Conservation (phyloP, 2,888 invertebrate species). For the Leptopilina syphax region DNA sequence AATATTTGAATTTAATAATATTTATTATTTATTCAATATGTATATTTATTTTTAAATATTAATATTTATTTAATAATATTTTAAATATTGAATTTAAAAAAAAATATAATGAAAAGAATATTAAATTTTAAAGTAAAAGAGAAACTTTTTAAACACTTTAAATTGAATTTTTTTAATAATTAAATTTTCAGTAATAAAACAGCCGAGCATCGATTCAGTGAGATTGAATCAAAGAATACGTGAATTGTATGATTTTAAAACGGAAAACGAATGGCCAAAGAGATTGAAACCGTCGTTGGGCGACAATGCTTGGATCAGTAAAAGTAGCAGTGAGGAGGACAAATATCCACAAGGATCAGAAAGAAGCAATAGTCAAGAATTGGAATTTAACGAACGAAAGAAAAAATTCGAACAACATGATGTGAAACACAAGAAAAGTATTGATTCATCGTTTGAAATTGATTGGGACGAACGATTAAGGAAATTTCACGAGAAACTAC, state of each 20-base stretch:
- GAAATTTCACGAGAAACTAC: constrained; percentile 10
- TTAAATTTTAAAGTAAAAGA: too few relatives aligned
- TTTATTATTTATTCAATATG: too few relatives aligned
- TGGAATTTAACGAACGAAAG: constrained; percentile 9
- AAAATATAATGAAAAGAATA: too few relatives aligned
- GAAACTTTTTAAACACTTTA: too few relatives aligned
- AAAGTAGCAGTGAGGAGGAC: constrained; percentile 20
- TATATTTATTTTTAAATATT: too few relatives aligned
- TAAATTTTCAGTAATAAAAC: not conserved
- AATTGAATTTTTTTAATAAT: not conserved
- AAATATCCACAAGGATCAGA: constrained; percentile 23
- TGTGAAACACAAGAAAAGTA: not conserved
- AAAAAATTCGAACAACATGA: not conserved
- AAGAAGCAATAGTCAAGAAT: constrained; percentile 13
- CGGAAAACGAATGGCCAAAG: constrained; percentile 68
- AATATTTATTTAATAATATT: too few relatives aligned
- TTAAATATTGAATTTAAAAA: too few relatives aligned
- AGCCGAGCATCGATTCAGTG: constrained; percentile 50
- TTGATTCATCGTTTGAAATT: constrained; percentile 2
- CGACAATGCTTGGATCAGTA: constrained; percentile 48
- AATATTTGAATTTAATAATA: too few relatives aligned
- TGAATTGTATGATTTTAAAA: constrained; percentile 70
- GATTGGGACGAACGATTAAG: constrained; percentile 31
- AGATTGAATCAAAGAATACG: constrained; percentile 66
- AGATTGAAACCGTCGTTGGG: constrained; percentile 48